Evolutionary conservation across 2,888 invertebrate genomes (phyloP), one percentile per base, ranked within the genome.

Genomic region (Polydesmus complanatus): DNA sequence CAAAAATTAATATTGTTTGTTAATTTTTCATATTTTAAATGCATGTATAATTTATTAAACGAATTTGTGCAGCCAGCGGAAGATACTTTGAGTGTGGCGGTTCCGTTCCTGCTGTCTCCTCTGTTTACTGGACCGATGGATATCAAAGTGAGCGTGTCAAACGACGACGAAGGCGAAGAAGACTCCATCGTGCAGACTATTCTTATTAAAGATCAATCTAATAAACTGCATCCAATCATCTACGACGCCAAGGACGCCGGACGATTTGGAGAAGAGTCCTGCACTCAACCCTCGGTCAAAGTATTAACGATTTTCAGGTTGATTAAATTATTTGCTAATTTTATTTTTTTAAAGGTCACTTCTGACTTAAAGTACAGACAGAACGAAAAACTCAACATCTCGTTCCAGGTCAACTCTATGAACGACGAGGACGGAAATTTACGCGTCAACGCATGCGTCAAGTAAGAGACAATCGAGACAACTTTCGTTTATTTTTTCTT

Each of bases 341-440:
- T 14, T 8, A 3, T 11, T 51, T 51, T 14, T 14, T 14, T 8
- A 23, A 47, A 37, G 14, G 49, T 23, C 22, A 23, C 48, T 3
- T 56, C 47, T 8, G 22, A 56, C 21, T 48, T 37, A 8, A 37
- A 37, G 5, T 8, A 8, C 37, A 37, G 37, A 37, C 37, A 37
- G 14, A 14, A 14, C 14, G 37, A 37, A 37, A 37, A 37, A 56
- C 22, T 48, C 18, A 56, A 56, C 14, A 56, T 56, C 14, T 56
- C 56, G 1, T 56, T 56, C 22, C 47, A 56, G 48, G 56, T 56
- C 5, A 56, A 56, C 19, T 56, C 56, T 23, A 37, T 56, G 56
- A 56, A 56, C 37, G 56, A 56, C 48, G 56, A 56, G 19, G 23
- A 21, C 11, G 56, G 56, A 56, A 47, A 47, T 56, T 37, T 56